These are phyloP conservation scores for Drymodes brunneopygia DNA, from an alignment of 2,113 vertebrate genomes.

Conservation along the genomic window DNA sequence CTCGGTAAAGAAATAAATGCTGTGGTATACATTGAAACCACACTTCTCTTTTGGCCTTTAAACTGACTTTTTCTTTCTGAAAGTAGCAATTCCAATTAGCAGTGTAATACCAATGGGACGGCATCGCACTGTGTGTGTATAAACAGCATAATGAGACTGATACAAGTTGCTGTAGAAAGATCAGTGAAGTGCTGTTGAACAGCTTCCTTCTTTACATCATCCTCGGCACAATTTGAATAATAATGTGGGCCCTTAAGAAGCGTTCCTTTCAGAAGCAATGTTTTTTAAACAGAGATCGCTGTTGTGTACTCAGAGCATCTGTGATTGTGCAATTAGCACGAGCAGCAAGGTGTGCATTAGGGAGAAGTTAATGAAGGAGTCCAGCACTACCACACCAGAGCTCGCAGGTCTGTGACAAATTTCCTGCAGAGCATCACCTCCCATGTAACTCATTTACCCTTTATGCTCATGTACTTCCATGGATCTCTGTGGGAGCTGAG, in stretches of 20 bases:
- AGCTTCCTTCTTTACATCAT: slow-evolving; percentile 55
- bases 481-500: background rate
- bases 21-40: background rate
- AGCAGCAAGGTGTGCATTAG: background rate
- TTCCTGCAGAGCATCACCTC: background rate
- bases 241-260: slow-evolving; percentile 42
- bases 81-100: slow-evolving; percentile 19
- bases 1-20: background rate
- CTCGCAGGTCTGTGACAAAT: rapidly evolving
- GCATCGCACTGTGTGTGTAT: slow-evolving; percentile 27
- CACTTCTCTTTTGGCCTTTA: background rate
- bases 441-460: background rate
- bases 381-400: background rate
- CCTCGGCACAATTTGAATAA: slow-evolving; percentile 62
- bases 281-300: slow-evolving; percentile 4
- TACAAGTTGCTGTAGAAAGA: slow-evolving; percentile 21
- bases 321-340: background rate
- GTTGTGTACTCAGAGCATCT: background rate
- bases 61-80: background rate
- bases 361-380: background rate
- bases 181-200: slow-evolving; percentile 59
- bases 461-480: background rate
- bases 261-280: background rate
- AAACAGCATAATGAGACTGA: slow-evolving; percentile 58
- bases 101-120: background rate